phyloP scores from a whole-genome alignment of 2,888 invertebrate genomes.

The Drosophila algonquin region DNA sequence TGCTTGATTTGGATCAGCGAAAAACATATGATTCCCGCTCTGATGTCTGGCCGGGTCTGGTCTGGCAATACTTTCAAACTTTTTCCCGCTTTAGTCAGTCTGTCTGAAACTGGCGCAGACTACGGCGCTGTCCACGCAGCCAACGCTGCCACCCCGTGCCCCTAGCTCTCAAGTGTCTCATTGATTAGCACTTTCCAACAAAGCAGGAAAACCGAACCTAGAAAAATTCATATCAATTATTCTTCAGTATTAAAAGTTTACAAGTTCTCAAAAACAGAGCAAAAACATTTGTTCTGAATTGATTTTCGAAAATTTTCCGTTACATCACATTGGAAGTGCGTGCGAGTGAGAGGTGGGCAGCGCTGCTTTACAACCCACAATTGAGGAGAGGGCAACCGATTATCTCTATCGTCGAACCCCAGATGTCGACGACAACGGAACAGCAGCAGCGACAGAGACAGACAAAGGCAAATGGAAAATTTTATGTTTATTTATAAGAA shows the following conservation, averaged over 20 bases:
- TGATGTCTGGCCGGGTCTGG: slow-evolving; percentile 7
- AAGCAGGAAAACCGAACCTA: slow-evolving; percentile 3
- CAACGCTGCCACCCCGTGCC: background rate
- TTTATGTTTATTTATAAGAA: slow-evolving; percentile 63
- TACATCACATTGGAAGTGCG: slow-evolving; percentile 48
- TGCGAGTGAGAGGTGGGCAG: slow-evolving; percentile 44
- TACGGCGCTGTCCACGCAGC: slow-evolving; percentile 8
- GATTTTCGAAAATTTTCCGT: slow-evolving; percentile 52
- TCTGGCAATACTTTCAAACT: background rate
- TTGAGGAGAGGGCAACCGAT: slow-evolving; percentile 39
- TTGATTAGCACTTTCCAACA: slow-evolving; percentile 29
- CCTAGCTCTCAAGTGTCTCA: slow-evolving; percentile 13
- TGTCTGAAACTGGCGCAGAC: slow-evolving; percentile 12
- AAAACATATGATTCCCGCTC: slow-evolving; percentile 29
- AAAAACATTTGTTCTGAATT: slow-evolving; percentile 8
- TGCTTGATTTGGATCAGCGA: slow-evolving; percentile 24
- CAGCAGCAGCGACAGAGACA: slow-evolving; percentile 10
- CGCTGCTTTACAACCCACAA: slow-evolving; percentile 47
- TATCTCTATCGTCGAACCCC: slow-evolving; percentile 52
- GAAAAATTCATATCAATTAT: background rate
- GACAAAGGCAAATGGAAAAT: slow-evolving; percentile 71
- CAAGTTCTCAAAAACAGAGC: slow-evolving; percentile 1
- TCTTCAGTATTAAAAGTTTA: background rate
- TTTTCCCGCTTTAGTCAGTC: slow-evolving; percentile 9
- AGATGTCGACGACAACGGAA: slow-evolving; percentile 30